Conservation (phyloP, 2,797 vertebrate genomes). For the Lepilemur ruficaudatus region DNA sequence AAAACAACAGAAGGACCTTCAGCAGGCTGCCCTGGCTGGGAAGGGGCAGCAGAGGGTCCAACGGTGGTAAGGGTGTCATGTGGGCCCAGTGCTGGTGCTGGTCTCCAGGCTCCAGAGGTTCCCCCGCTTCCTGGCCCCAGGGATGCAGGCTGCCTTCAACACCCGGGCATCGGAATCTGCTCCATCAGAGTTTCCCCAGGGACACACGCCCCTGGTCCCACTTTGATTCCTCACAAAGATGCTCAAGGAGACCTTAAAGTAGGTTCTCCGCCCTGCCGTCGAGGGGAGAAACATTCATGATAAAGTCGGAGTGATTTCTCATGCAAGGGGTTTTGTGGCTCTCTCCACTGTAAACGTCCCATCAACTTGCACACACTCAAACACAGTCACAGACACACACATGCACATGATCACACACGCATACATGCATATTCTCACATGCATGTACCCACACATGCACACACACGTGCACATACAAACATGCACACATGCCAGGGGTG, state of each 20-base stretch:
- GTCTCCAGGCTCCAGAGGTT: too few species aligned
- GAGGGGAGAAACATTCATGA: background rate
- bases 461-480: background rate
- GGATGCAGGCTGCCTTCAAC: background rate
- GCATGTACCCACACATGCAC: too few species aligned
- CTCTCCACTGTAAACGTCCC: background rate
- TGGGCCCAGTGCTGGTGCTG: background rate
- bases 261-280: background rate
- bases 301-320: background rate
- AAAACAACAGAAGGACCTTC: background rate
- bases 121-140: background rate
- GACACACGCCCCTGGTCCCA: fast-evolving
- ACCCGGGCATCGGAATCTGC: background rate
- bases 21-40: too few species aligned
- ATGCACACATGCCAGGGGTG: background rate
- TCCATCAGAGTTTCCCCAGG: background rate
- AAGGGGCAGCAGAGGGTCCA: background rate
- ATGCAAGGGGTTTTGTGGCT: background rate
- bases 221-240: background rate
- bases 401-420: background rate
- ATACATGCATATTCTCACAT: background rate
- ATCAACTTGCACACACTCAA: too few species aligned
- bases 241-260: too few species aligned
- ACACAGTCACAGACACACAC: background rate
- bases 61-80: background rate